These are phyloP conservation scores for Sinonovacula constricta DNA, from an alignment of 1,140 invertebrate species.

Conservation along the genomic window DNA sequence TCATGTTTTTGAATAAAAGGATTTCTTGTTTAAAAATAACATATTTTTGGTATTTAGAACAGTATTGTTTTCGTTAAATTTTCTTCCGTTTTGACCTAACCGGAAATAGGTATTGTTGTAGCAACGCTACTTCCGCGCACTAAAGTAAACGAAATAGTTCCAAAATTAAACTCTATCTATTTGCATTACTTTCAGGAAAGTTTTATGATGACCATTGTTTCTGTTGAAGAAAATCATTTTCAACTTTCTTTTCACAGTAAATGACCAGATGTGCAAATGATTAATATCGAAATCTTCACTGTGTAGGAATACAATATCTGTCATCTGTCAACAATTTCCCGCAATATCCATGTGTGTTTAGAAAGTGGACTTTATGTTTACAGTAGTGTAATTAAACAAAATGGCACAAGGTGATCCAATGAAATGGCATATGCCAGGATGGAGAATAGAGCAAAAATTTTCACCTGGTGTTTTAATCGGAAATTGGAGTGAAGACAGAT, in stretches of 20 bases:
- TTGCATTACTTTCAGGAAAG: neutral
- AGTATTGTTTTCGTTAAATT: constrained; percentile 52
- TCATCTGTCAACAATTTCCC: constrained; percentile 54
- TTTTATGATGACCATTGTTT: neutral
- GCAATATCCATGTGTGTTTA: constrained; percentile 38
- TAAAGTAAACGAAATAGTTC: constrained; percentile 17
- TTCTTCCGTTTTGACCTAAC: constrained; percentile 32
- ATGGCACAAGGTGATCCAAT: constrained; percentile 65
- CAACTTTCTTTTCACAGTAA: neutral
- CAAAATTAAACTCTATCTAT: neutral
- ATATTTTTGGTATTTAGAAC: neutral
- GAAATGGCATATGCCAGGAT: constrained; percentile 73
- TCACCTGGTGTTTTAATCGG: constrained; percentile 73
- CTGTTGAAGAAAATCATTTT: neutral
- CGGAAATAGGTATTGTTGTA: neutral
- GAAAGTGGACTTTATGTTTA: neutral
- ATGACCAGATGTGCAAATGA: neutral
- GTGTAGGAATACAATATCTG: constrained; percentile 23
- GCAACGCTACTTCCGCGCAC: neutral
- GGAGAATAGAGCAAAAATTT: constrained; percentile 74
- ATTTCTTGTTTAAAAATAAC: neutral
- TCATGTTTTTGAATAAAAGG: neutral
- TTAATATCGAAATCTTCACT: neutral
- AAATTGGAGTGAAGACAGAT: constrained; percentile 74
- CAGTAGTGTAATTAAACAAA: constrained; percentile 14